These are phyloP conservation scores for Gastrophryne carolinensis DNA, from an alignment of 2,797 vertebrate genomes.

Conservation along the genomic window DNA sequence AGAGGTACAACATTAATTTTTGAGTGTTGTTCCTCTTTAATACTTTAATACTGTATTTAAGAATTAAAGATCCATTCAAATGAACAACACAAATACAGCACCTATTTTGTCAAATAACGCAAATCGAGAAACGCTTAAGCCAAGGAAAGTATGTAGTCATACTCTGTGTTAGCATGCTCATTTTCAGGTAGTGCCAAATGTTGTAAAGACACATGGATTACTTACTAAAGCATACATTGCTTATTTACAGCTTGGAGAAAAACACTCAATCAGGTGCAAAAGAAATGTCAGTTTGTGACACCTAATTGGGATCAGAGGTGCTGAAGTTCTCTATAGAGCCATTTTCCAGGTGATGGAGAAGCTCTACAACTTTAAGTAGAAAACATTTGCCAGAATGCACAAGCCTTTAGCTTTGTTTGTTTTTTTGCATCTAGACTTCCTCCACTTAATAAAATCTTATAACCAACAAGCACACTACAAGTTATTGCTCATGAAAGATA, in stretches of 20 bases:
- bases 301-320: too few species aligned
- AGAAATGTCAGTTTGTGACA: too few species aligned
- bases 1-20: too few species aligned
- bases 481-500: conserved; percentile 8
- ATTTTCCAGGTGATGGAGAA: too few species aligned
- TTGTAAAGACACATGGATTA: too few species aligned
- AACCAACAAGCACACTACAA: not conserved
- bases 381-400: conserved; percentile 46
- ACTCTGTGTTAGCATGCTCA: conserved; percentile 42
- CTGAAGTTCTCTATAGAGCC: too few species aligned
- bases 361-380: too few species aligned
- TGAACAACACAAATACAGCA: conserved; percentile 6
- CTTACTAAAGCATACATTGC: too few species aligned
- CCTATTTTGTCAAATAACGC: not conserved
- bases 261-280: too few species aligned
- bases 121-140: not conserved
- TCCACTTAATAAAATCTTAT: conserved; percentile 17
- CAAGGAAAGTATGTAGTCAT: conserved; percentile 40
- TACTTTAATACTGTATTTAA: too few species aligned
- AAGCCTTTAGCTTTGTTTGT: conserved; percentile 16
- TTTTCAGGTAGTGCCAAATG: conserved; percentile 43
- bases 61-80: not conserved
- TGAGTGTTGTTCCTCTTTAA: too few species aligned
- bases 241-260: too few species aligned
- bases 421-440: conserved; percentile 20